Percentiles rank a stretch among this genome's conserved stretches.
Conservation (phyloP, 1,140 invertebrate genomes). For the Centruroides sculpturatus region DNA sequence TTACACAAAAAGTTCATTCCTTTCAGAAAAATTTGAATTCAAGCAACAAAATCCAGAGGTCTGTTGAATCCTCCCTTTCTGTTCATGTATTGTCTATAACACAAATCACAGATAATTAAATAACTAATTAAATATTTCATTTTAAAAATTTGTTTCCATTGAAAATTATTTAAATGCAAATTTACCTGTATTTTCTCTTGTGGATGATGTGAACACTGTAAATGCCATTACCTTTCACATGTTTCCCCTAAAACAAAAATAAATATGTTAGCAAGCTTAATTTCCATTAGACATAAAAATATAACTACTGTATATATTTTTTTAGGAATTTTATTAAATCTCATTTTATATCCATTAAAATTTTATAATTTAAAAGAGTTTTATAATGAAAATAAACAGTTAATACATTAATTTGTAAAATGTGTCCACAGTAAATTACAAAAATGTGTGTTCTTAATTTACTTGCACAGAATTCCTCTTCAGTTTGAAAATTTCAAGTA, state of each 20-base stretch:
- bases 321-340: no score
- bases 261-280: not conserved
- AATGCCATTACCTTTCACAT: conserved; percentile 82
- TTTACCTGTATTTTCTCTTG: conserved; percentile 70
- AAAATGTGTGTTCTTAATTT: no score
- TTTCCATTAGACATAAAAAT: no score
- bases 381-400: no score
- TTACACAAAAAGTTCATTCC: no score
- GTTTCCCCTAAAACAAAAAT: conserved; percentile 39
- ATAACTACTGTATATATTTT: no score
- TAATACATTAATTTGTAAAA: no score
- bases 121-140: not conserved
- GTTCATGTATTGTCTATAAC: conserved; percentile 91
- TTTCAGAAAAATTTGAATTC: not conserved
- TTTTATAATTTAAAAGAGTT: no score
- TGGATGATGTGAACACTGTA: conserved; percentile 87
- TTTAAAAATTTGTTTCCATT: not conserved
- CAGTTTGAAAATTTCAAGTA: no score
- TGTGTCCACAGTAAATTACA: no score
- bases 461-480: no score
- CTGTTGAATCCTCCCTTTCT: conserved; percentile 97
- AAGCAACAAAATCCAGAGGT: conserved; percentile 84
- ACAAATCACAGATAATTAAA: not conserved
- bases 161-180: not conserved
- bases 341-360: no score